Evolutionary conservation across 2,113 vertebrate species (phyloP), one percentile per base, ranked within the genome.

Genomic region (Zootoca vivipara): DNA sequence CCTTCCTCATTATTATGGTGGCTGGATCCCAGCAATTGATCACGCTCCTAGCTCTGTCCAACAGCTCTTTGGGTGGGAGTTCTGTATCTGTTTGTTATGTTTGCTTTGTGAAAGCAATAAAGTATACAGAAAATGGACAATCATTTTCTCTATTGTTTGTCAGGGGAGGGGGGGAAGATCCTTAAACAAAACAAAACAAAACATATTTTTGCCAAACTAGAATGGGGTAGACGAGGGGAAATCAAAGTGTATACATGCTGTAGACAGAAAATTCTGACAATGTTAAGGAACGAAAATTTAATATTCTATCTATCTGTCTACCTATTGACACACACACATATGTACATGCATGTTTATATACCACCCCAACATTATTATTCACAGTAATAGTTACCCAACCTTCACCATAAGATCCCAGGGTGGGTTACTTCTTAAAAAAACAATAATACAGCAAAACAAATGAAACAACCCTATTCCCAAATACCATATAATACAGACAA

Each of bases 21-120:
- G 46, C 83, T 81, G 86, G 85, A 90, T 82, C 89, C 78, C 83
- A 82, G 83, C 87, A 86, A 92, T 92, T 93, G 93, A 93, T 95
- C 89, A 91, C 87, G 93, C 93, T 91, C 91, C 90, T 87, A 89
- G 92, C 89, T 89, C 86, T 80, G 35, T 89, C 86, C 82, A 91
- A 46, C 72, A 92, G 89, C 85, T 88, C 74, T 86, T 83, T 83
- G 83, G 70, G 69, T 40, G 83, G 42, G 35, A 90, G 72, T 91
- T 87, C 82, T 91, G 65, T 94, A 92, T 94, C 89, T 89, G 92
- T 90, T 94, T 94, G 91, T 90, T 85, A 16, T 69, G 88, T 89
- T 90, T 91, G 33, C 73, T 94, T 87, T 89, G 86, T 78, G 79
- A 89, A 85, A 72, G 91, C 77, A 87, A 86, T 81, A 84, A 85